Percentiles rank a stretch among this genome's conserved stretches.
Evolutionary conservation across 2,888 invertebrate genomes (phyloP).

Genomic region (Hesperia comma): DNA sequence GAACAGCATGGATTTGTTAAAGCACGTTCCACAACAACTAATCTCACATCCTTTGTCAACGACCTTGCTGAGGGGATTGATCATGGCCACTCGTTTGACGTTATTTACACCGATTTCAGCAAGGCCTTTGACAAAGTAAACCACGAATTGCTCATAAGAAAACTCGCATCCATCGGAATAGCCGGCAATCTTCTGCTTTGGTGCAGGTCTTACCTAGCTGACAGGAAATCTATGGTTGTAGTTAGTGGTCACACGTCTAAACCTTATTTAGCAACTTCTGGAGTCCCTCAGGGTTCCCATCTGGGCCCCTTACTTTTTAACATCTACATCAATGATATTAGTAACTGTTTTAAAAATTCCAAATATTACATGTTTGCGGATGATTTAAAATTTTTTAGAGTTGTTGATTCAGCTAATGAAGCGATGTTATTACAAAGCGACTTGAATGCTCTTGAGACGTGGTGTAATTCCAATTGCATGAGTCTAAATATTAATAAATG

Average conservation of each 20-base stretch:
- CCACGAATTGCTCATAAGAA: constrained; percentile 26
- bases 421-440: neutral
- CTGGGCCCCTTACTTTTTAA: too few species aligned
- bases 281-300: neutral
- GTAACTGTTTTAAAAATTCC: neutral
- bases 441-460: neutral
- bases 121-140: constrained; percentile 32
- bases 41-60: constrained; percentile 35
- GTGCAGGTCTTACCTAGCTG: constrained; percentile 14
- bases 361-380: neutral
- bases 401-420: too few species aligned
- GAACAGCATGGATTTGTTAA: too few species aligned
- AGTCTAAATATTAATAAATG: neutral
- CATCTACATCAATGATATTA: too few species aligned
- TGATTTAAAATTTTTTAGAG: too few species aligned
- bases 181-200: constrained; percentile 1
- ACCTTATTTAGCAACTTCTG: neutral
- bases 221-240: neutral
- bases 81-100: constrained; percentile 24
- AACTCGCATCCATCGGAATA: constrained; percentile 18
- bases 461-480: neutral
- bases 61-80: too few species aligned
- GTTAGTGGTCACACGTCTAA: neutral
- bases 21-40: constrained; percentile 38
- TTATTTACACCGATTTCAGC: constrained; percentile 19